phyloP scores from a whole-genome alignment of 2,113 vertebrate genomes.

The Emberiza fucata region DNA sequence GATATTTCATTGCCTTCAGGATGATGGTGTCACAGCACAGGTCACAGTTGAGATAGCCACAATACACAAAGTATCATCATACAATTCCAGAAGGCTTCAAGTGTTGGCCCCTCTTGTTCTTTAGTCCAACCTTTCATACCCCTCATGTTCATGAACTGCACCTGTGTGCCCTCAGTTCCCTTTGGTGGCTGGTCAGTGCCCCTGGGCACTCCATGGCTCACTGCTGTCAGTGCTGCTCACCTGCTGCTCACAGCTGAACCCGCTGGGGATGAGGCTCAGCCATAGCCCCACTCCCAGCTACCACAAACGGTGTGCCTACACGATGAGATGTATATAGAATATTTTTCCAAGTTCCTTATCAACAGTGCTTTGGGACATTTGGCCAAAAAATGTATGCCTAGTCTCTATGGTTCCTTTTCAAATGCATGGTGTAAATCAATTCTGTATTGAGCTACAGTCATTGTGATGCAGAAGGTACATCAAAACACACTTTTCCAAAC shows the following conservation, averaged over 20 bases:
- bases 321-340: not conserved
- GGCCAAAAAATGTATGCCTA: not conserved
- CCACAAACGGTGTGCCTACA: not conserved
- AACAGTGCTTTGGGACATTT: not conserved
- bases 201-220: not conserved
- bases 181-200: not conserved
- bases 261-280: not conserved
- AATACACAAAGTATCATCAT: not conserved
- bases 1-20: constrained; percentile 24
- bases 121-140: not conserved
- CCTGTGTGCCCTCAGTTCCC: not conserved
- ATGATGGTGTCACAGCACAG: not conserved
- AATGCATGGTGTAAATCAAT: not conserved
- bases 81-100: not conserved
- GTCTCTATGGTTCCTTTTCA: not conserved
- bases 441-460: not conserved
- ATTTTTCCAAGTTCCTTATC: not conserved
- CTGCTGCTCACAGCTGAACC: not conserved
- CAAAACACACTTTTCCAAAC: not conserved
- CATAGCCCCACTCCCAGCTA: not conserved
- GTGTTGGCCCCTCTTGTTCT: not conserved
- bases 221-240: not conserved
- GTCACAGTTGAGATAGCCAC: not conserved
- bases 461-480: not conserved
- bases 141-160: not conserved